Evolutionary conservation across 2,113 vertebrate genomes (phyloP).

Genomic region (Semnornis frantzii): DNA sequence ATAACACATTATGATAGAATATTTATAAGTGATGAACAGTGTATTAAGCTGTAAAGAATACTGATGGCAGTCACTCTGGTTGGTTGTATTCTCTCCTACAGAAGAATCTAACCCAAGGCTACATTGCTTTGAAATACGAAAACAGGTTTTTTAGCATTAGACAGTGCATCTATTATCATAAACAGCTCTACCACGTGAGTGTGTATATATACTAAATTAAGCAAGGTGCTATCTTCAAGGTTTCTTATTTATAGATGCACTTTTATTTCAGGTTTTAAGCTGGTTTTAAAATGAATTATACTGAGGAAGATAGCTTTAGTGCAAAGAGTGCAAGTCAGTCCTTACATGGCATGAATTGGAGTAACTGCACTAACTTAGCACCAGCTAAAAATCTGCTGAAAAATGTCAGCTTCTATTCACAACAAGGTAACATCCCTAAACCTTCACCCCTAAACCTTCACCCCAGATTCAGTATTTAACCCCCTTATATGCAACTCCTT

Average conservation of each 20-base stretch:
- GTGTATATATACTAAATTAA: background rate
- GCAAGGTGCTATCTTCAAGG: background rate
- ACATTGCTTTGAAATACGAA: constrained; percentile 38
- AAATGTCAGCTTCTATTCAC: background rate
- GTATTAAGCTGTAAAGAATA: constrained; percentile 55
- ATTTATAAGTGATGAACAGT: constrained; percentile 50
- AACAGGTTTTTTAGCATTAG: constrained; percentile 39
- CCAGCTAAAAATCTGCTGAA: background rate
- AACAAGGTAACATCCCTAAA: background rate
- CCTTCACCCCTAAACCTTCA: background rate
- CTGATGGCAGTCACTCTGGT: constrained; percentile 1
- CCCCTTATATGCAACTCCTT: background rate
- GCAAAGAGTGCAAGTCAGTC: background rate
- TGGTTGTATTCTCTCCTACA: constrained; percentile 19
- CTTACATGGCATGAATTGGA: background rate
- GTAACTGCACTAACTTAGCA: background rate
- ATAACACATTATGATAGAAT: constrained; percentile 42
- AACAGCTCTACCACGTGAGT: background rate
- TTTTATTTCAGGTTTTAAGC: background rate
- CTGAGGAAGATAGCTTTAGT: background rate
- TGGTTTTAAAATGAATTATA: background rate
- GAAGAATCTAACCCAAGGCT: constrained; percentile 37
- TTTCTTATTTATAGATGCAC: constrained; percentile 28
- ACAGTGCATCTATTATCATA: constrained; percentile 3
- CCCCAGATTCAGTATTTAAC: background rate